Conservation (phyloP, 2,797 vertebrate species). For the Ceryle rudis region DNA sequence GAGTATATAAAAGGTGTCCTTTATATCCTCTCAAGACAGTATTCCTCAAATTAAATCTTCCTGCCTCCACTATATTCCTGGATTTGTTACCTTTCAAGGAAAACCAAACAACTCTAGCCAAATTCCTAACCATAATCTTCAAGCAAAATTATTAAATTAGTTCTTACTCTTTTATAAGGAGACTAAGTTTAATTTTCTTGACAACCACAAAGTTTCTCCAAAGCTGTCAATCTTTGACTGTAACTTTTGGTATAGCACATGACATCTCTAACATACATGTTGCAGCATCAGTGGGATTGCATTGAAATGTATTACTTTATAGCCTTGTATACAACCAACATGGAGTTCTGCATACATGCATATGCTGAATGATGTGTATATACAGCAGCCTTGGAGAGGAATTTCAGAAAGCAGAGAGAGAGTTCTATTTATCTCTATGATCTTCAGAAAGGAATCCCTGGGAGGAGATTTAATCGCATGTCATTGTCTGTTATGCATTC, state of each 20-base stretch:
- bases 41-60: background rate
- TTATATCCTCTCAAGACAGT: background rate
- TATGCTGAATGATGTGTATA: background rate
- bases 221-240: background rate
- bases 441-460: constrained; percentile 58
- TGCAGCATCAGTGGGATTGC: background rate
- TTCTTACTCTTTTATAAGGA: background rate
- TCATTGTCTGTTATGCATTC: constrained; percentile 65
- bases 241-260: background rate
- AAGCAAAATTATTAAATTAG: background rate
- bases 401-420: background rate
- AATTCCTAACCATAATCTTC: background rate
- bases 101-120: background rate
- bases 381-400: background rate
- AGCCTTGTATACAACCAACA: background rate
- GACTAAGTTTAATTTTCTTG: background rate
- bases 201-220: background rate
- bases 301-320: background rate
- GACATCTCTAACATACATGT: background rate
- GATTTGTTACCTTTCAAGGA: background rate
- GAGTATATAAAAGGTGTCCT: background rate
- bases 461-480: constrained; percentile 61
- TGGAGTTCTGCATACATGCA: background rate
- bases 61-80: background rate
- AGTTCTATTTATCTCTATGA: constrained; percentile 13